A percentile compares a stretch with the other conserved stretches of the same genome.
These are phyloP conservation scores for Poeciliopsis presidionis DNA, from an alignment of 2,797 vertebrate genomes.

Conservation along the genomic window DNA sequence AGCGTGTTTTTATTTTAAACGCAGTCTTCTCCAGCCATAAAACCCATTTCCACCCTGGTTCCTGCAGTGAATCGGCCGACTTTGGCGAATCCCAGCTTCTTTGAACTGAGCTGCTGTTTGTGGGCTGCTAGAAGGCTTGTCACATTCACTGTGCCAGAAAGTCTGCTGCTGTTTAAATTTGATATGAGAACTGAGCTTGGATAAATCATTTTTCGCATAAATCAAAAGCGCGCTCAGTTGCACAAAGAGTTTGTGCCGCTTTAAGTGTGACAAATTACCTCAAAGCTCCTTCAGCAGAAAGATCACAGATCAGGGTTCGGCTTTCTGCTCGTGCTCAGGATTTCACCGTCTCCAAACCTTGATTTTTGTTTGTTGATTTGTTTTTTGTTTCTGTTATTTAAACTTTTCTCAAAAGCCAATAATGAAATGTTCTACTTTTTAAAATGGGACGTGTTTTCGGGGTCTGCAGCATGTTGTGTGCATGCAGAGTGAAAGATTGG, in stretches of 20 bases:
- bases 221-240: slow-evolving; percentile 6
- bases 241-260: slow-evolving; percentile 9
- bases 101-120: slow-evolving; percentile 15
- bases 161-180: not conserved
- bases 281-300: slow-evolving; percentile 4
- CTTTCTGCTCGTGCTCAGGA: not conserved
- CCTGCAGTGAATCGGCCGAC: slow-evolving; percentile 1
- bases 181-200: slow-evolving; percentile 2
- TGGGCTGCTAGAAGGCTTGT: not conserved
- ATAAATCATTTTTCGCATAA: not conserved
- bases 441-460: slow-evolving; percentile 14
- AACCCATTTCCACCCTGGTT: not conserved
- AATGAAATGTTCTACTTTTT: slow-evolving; percentile 13
- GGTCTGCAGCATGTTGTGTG: not conserved
- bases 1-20: not conserved
- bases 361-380: not conserved
- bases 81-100: not conserved
- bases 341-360: not conserved
- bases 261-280: slow-evolving; percentile 6
- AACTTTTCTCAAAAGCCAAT: not conserved
- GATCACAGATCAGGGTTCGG: slow-evolving; percentile 8
- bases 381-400: not conserved
- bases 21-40: not conserved
- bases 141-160: slow-evolving; percentile 8
- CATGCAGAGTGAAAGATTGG: slow-evolving; percentile 29